Evolutionary conservation across 2,797 vertebrate species (phyloP), one percentile per base, ranked within the genome.

Genomic region (Alca torda): DNA sequence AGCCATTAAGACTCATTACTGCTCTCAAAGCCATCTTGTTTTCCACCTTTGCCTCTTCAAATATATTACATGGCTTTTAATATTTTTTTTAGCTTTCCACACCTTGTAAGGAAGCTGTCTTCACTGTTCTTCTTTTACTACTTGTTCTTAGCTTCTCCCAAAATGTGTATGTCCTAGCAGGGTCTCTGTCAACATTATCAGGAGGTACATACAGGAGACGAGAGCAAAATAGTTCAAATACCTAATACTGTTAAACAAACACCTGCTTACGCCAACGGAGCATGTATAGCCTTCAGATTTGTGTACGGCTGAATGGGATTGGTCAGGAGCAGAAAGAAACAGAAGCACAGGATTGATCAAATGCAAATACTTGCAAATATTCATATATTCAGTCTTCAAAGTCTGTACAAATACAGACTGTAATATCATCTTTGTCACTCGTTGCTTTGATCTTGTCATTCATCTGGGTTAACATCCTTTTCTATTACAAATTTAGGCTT

Each of bases 281-380:
- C 82, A 41, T 63, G 30, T 80, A 51, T 78, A 89, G 75, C 89
- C 84, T 96, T 92, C 92, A 87, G 53, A 83, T 74, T 56, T 93
- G 13, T 80, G 39, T 80, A 41, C 74, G 60, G 53, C 90, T 96
- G 90, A 43, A 65, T 35, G 74, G 76, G 78, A 91, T 89, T 87
- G 94, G 87, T 89, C 89, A 94, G 95, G 68, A 91, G 72, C 64
- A 85, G 87, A 87, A 91, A 89, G 89, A 92, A 96, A 77, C 53
- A 83, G 90, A 79, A 94, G 60, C 48, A 60, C 51, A 67, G 88
- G 60, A 80, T 26, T 94, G 87, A 96, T 96, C 76, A 91, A 96
- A 97, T 96, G 95, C 95, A 96, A 97, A 96, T 96, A 91, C 89
- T 94, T 95, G 89, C 84, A 95, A 93, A 94, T 95, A 96, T 95